These are phyloP conservation scores for Cepaea hortensis DNA, from an alignment of 2,888 invertebrate species.

Conservation along the genomic window DNA sequence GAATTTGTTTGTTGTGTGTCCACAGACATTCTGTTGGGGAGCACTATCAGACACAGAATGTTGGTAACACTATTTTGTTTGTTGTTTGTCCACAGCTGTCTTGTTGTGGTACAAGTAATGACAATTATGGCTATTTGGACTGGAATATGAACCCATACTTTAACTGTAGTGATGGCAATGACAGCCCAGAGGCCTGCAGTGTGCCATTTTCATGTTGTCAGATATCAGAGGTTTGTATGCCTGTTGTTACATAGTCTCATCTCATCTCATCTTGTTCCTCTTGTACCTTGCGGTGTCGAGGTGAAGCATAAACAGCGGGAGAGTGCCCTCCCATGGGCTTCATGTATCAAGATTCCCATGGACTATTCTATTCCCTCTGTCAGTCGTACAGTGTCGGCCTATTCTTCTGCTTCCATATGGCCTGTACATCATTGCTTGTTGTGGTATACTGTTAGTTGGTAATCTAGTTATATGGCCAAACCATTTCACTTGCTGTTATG, in stretches of 20 bases:
- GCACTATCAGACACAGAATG: neutral
- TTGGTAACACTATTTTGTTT: neutral
- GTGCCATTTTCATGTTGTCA: constrained; percentile 54
- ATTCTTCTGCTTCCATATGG: no score
- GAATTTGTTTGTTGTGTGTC: neutral
- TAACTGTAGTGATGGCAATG: constrained; percentile 44
- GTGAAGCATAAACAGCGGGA: no score
- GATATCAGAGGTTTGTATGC: constrained; percentile 41
- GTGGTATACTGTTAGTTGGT: no score
- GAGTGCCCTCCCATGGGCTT: no score
- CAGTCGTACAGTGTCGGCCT: no score
- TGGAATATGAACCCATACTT: constrained; percentile 53
- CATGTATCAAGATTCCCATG: no score
- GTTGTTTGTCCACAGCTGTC: constrained; percentile 40
- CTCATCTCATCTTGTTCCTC: no score
- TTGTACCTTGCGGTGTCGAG: no score
- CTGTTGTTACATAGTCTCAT: neutral
- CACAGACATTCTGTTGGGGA: constrained; percentile 1
- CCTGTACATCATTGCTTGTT: no score
- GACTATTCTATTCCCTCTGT: no score
- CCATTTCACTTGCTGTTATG: no score
- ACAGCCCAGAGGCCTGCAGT: constrained; percentile 47
- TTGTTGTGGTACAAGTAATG: constrained; percentile 53
- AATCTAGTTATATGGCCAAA: no score
- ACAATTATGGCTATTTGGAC: constrained; percentile 48